Evolutionary conservation across 2,888 invertebrate genomes (phyloP), one percentile per base, ranked within the genome.

Genomic region (Drosophila acutilabella): DNA sequence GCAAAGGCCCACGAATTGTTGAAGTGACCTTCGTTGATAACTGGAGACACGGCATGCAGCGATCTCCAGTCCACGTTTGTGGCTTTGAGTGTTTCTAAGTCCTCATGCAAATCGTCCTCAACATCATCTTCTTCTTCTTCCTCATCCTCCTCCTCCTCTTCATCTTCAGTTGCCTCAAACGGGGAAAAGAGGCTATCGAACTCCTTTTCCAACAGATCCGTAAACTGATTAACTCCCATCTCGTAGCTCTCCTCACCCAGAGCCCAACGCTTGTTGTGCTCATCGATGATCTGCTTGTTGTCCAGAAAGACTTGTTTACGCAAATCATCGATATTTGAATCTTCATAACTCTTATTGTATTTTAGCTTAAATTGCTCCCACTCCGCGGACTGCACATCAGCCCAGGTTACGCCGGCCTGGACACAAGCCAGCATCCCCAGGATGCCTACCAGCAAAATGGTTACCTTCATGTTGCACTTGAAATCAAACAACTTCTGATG

Each of bases 1-100:
- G 71, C 71, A 38, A 71, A 71, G 0, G 71, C 71, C 73, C 73
- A 71, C n/a, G 71, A 71, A 36, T 30, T 72, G 45, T 64, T 45
- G 8, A 72, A 71, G 23, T 64, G 58, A 0, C 71, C 71, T 54
- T 71, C 41, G 6, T 38, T 11, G 20, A 16, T 11, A 10, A 71
- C 73, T 0, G 73, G 41, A 6, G 73, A 64, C 1, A 71, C 65
- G 11, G 54, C 71, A 2, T 50, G 41, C 1, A 59, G 1, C 1
- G 1, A 7, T 0, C 65, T 33, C 71, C 71, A 71, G 33, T 72
- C 73, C 10, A 71, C 57, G 7, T 57, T 7, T 26, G 3, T 2
- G 1, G 1, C 6, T 8, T 8, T 10, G 3, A 0, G 1, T 11
- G 4, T 2, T 2, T 30, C 30, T 8, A 30, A 30, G 1, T 33